Conservation (phyloP, 2,113 vertebrate genomes). For the Oryzias javanicus region DNA sequence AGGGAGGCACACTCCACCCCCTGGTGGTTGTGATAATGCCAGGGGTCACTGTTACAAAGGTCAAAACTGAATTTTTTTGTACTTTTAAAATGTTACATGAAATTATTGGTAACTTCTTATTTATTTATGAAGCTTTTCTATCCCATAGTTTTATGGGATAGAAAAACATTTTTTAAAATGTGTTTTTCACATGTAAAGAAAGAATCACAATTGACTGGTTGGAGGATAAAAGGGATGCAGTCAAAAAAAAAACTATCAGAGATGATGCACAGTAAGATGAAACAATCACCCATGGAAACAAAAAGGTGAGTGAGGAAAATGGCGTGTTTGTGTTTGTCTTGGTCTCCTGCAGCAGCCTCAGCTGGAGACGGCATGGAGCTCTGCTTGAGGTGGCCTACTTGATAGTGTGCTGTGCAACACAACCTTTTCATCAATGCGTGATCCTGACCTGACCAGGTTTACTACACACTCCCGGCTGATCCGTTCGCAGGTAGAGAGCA, state of each 20-base stretch:
- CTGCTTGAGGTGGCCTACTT: conserved; percentile 16
- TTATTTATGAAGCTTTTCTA: not conserved
- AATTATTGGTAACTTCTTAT: too few relatives aligned
- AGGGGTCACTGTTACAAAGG: too few relatives aligned
- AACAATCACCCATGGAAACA: not conserved
- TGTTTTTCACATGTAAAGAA: not conserved
- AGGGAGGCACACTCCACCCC: too few relatives aligned
- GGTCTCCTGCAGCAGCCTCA: conserved; percentile 14
- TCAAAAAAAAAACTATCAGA: conserved; percentile 1
- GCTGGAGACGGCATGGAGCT: conserved; percentile 17
- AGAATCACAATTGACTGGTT: not conserved
- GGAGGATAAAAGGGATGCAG: not conserved
- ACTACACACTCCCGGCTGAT: conserved; percentile 28
- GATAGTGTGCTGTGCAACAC: conserved; percentile 24
- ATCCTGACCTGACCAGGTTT: conserved; percentile 31
- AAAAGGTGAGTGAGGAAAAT: conserved; percentile 26
- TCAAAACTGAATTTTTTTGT: too few relatives aligned
- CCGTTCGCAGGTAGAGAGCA: conserved; percentile 4
- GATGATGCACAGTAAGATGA: not conserved
- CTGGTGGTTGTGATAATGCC: too few relatives aligned
- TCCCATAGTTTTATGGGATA: not conserved
- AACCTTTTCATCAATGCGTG: conserved; percentile 37
- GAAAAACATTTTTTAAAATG: not conserved
- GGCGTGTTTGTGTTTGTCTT: conserved; percentile 16
- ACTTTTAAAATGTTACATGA: too few relatives aligned